These are phyloP conservation scores for Cyclargus thomasi DNA, from an alignment of 1,140 invertebrate genomes.

Conservation along the genomic window DNA sequence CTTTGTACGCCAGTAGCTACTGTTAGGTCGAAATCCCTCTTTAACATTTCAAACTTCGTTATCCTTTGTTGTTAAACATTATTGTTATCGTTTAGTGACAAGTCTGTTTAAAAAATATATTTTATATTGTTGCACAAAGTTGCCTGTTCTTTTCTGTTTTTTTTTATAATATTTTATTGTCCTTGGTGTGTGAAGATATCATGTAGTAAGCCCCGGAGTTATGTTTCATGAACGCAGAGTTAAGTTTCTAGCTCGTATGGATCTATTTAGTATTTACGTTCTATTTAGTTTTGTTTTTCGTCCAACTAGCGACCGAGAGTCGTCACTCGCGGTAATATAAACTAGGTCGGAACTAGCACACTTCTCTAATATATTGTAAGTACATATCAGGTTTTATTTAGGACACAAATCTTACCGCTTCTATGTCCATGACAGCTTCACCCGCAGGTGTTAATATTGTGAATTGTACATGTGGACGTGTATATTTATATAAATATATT, in stretches of 20 bases:
- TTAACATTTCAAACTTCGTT: too few species aligned
- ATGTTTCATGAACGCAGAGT: too few species aligned
- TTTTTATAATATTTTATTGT: background rate
- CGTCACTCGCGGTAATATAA: background rate
- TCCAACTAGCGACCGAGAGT: background rate
- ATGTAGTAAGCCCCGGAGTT: too few species aligned
- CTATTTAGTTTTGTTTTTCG: too few species aligned
- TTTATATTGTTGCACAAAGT: conserved; percentile 18
- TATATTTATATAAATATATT: background rate
- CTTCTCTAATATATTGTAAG: background rate
- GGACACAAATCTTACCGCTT: background rate
- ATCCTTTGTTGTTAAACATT: too few species aligned
- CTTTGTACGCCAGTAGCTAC: too few species aligned
- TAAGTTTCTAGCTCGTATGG: too few species aligned
- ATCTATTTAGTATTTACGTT: background rate
- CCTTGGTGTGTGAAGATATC: too few species aligned
- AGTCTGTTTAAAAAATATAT: too few species aligned
- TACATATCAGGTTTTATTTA: conserved; percentile 1
- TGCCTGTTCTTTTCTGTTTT: conserved; percentile 20
- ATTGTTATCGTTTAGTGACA: too few species aligned
- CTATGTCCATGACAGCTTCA: background rate
- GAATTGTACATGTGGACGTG: background rate
- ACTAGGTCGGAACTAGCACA: background rate
- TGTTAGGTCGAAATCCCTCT: too few species aligned
- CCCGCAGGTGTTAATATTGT: background rate